Evolutionary conservation across 2,888 invertebrate species (phyloP), one percentile per base, ranked within the genome.

Genomic region (Mimas tiliae): DNA sequence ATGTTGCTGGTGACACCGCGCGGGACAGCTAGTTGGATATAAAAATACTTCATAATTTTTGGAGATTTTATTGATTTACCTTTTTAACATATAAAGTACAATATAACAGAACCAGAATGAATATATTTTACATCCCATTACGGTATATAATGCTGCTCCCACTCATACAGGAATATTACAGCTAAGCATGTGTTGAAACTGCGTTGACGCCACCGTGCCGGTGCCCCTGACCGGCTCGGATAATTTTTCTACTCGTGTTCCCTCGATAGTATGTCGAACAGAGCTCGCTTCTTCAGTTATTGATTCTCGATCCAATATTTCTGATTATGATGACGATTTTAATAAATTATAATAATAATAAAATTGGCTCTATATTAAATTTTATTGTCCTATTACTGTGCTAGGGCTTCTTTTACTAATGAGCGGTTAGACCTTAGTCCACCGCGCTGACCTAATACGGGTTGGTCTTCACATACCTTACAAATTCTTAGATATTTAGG

Each of bases 181-280:
- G 9, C 38, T 16, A 33, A 14, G 16, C 48, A 16, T 16, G 16
- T 42, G 58, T 42, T 58, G 38, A 19, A 58, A 58, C 11, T 12
- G 42, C 55, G 19, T 19, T 58, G 58, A 58, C 38, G 58, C n/a
- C n/a, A n/a, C n/a, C n/a, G n/a, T n/a, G n/a, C n/a, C n/a, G 38
- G 53, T 16, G 34, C 34, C 53, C 52, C 53, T 53, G 34, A 53
- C 53, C 34, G 53, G 53, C 12, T 53, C 27, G 6, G n/a, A 8
- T 33, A 27, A 52, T 52, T 52, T 52, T 27, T 53, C 53, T 0
- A 14, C 34, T 4, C 53, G n/a, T 53, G 34, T 19, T 52, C 27
- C 27, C 52, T 52, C 27, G 27, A 27, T 52, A 12, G 11, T 11
- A 12, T 21, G 51, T 21, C 27, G 4, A 27, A 27, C 27, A 27